Evolutionary conservation across 1,140 invertebrate genomes (phyloP).

Genomic region (Dendrolimus kikuchii): DNA sequence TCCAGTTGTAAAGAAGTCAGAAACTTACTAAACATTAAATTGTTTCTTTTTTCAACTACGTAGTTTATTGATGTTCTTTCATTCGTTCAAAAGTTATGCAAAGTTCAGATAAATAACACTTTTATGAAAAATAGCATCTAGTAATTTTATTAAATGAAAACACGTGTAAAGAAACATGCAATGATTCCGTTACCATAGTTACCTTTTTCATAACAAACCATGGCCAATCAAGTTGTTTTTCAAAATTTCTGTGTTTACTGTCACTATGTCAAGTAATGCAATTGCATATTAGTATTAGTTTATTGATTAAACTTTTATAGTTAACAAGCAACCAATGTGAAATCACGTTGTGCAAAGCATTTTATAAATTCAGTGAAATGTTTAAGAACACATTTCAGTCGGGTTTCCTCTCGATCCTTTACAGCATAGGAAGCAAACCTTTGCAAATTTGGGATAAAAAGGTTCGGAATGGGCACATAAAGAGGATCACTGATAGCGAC

Average conservation of each 20-base stretch:
- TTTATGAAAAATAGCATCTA: too few relatives aligned
- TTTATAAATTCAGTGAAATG: slow-evolving; percentile 76
- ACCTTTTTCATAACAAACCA: slow-evolving; percentile 51
- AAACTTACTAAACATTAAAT: too few relatives aligned
- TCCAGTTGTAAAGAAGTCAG: too few relatives aligned
- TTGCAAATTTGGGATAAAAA: slow-evolving; percentile 99
- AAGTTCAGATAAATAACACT: too few relatives aligned
- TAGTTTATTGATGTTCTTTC: too few relatives aligned
- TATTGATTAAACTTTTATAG: slow-evolving; percentile 64
- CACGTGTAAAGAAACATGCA: slow-evolving; percentile 17
- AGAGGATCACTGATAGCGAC: slow-evolving; percentile 99
- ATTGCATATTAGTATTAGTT: slow-evolving; percentile 37
- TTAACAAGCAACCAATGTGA: slow-evolving; percentile 47
- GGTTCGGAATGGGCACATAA: slow-evolving; percentile 99
- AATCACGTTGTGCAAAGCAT: slow-evolving; percentile 23
- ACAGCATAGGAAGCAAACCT: slow-evolving; percentile 99
- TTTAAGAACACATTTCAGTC: slow-evolving; percentile 99
- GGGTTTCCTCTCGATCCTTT: slow-evolving; percentile 98
- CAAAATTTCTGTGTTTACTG: slow-evolving; percentile 62
- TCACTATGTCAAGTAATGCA: slow-evolving; percentile 52
- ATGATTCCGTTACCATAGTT: slow-evolving; percentile 46
- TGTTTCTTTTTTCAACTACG: too few relatives aligned
- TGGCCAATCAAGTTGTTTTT: slow-evolving; percentile 51
- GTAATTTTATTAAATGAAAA: too few relatives aligned
- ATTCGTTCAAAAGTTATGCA: too few relatives aligned